phyloP scores from a whole-genome alignment of 2,113 vertebrate genomes.

The Rhombomys opimus region DNA sequence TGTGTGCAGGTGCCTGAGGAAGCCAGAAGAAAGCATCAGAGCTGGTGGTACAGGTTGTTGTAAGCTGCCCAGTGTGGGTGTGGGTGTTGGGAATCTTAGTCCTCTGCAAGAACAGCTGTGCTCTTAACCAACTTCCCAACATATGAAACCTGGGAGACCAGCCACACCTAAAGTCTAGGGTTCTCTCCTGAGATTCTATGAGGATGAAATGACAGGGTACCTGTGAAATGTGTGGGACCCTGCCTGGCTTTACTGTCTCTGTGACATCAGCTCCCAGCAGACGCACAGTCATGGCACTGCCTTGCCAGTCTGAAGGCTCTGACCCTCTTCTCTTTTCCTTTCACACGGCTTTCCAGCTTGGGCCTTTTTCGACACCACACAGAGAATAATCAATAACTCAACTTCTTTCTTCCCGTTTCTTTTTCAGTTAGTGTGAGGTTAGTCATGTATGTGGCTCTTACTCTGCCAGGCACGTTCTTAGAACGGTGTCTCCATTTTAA shows the following conservation, averaged over 20 bases:
- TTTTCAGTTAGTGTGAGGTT: slow-evolving; percentile 3
- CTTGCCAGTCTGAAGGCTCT: neutral
- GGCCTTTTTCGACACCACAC: neutral
- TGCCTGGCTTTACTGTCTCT: neutral
- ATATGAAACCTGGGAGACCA: neutral
- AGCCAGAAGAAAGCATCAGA: neutral
- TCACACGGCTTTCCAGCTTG: neutral
- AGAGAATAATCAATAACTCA: neutral
- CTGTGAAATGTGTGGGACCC: neutral
- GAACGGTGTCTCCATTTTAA: neutral
- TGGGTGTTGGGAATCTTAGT: neutral
- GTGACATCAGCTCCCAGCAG: neutral
- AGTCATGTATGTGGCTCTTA: neutral
- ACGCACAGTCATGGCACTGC: neutral
- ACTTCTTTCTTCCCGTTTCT: slow-evolving; percentile 2
- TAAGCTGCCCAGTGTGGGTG: neutral
- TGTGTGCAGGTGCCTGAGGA: neutral
- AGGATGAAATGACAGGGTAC: neutral
- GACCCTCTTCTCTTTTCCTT: neutral
- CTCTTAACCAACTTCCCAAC: neutral
- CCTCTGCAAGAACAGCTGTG: neutral
- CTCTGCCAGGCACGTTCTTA: neutral
- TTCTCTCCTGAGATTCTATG: neutral
- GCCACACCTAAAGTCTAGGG: neutral
- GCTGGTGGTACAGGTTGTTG: neutral